A percentile compares a stretch with the other conserved stretches of the same genome.
Conservation (phyloP, 2,797 vertebrate genomes). For the Pempheris klunzingeri region DNA sequence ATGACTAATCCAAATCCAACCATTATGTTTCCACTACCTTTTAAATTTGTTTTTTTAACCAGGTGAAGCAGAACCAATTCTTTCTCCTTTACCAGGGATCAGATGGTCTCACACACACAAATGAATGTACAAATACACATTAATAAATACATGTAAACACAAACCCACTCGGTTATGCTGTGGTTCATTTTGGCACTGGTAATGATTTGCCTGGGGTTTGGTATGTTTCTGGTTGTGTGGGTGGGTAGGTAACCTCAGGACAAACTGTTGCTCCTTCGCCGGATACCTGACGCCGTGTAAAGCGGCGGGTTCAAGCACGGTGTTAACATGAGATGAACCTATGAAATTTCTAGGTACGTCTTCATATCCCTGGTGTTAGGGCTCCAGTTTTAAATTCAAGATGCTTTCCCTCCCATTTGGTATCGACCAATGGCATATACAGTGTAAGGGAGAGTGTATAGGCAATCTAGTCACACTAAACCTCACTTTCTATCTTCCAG, state of each 20-base stretch:
- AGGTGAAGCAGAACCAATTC: constrained; percentile 49
- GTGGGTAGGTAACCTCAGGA: constrained; percentile 44
- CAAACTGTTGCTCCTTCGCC: constrained; percentile 49
- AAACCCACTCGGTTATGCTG: constrained; percentile 38
- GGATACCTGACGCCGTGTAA: constrained; percentile 43
- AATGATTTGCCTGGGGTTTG: constrained; percentile 55
- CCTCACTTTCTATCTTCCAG: constrained; percentile 7
- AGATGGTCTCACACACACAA: constrained; percentile 22
- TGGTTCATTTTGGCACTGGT: constrained; percentile 55
- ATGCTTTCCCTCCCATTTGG: constrained; percentile 14
- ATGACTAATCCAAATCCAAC: constrained; percentile 69
- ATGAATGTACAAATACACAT: constrained; percentile 31
- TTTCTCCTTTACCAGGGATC: constrained; percentile 33
- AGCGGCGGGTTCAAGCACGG: constrained; percentile 40
- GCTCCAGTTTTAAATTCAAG: constrained; percentile 10
- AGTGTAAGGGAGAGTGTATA: background rate
- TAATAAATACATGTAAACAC: constrained; percentile 36
- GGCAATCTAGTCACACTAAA: background rate
- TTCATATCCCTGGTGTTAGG: background rate
- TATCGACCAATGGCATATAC: background rate
- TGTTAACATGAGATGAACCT: constrained; percentile 46
- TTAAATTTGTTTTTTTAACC: constrained; percentile 52
- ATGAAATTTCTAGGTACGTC: constrained; percentile 33
- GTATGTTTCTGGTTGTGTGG: constrained; percentile 57
- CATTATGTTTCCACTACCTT: constrained; percentile 57